These are phyloP conservation scores for Pelagia noctiluca DNA, from an alignment of 30 jellyfish, hydroid and myxozoan species.

Conservation along the genomic window DNA sequence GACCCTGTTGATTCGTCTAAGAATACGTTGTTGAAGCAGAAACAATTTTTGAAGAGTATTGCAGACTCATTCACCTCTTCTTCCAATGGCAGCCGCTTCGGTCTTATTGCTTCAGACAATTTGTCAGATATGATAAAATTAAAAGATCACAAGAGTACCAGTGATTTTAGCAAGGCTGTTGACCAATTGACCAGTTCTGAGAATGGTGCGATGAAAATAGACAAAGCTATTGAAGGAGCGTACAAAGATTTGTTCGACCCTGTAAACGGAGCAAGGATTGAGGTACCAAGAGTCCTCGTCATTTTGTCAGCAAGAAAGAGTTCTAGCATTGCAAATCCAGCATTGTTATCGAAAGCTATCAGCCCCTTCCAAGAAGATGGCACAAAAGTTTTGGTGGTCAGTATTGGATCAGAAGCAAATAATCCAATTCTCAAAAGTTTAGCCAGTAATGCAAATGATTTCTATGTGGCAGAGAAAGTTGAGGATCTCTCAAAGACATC, in stretches of 20 bases:
- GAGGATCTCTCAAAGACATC: background rate
- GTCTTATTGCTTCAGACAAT: constrained; percentile 25
- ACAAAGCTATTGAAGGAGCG: constrained; percentile 44
- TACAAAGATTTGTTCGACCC: constrained; percentile 45
- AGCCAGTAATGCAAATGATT: constrained; percentile 1
- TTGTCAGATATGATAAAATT: constrained; percentile 33
- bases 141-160: constrained; percentile 13
- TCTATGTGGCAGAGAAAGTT: background rate
- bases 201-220: constrained; percentile 27
- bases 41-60: constrained; percentile 3
- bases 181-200: constrained; percentile 27
- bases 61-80: constrained; percentile 1
- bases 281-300: constrained; percentile 54
- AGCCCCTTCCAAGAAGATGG: constrained; percentile 36
- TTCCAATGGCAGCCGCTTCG: constrained; percentile 29
- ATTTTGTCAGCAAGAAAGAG: constrained; percentile 55
- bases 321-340: constrained; percentile 28
- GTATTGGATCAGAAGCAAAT: background rate
- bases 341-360: constrained; percentile 25
- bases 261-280: constrained; percentile 49
- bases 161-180: constrained; percentile 42
- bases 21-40: background rate
- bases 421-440: background rate
- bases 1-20: background rate
- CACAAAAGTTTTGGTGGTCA: background rate